Base-by-base conservation (phyloP, 2,888 invertebrate genomes). In the Pteria penguin region DNA sequence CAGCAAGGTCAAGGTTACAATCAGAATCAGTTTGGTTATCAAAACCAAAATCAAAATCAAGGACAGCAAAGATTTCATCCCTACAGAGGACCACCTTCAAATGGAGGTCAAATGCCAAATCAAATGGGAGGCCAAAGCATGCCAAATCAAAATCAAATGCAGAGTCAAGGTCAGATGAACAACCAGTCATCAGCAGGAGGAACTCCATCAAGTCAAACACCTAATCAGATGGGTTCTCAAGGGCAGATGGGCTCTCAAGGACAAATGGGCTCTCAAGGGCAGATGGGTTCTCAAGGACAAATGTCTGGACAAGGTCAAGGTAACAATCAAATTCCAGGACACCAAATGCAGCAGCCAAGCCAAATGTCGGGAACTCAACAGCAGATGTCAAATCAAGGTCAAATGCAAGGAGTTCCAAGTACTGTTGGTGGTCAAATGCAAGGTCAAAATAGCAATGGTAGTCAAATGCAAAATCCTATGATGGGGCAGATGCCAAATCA, bases 1-100 rank as follows among this genome's bases (percentile, higher is more conserved):
- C 79, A 79, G 11, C 84, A 84, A 79, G 83, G 84, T 60, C 85
- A 86, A 63, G 86, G 80, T 31, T 84, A 84, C 67, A 79, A 78
- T 62, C 84, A 82, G 65, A 83, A 79, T 33, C 66, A 79, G 55
- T 82, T 80, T 22, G 81, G 80, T 70, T 86, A 84, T 68, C 82
- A 76, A 32, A 82, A 82, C 11, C 86, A 83, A 68, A 83, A 81
- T 24, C 76, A 83, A 68, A 83, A 81, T 24, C 76, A 80, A 8
- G 65, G 72, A 5, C 80, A 75, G 61, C 78, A 75, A 58, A 73
- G 81, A 32, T 81, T 79, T 63, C 72, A 55, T 54, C 75, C 72
- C 22, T 81, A 75, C 75, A 82, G 78, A 62, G 65, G 58, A 32
- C 74, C 61, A 32, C 27, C 27, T n/a, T 60, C 58, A 52, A 66